A percentile compares a stretch with the other conserved stretches of the same genome.
These are phyloP conservation scores for Lepidostoma basale DNA, from an alignment of 1,140 invertebrate species.

Conservation along the genomic window DNA sequence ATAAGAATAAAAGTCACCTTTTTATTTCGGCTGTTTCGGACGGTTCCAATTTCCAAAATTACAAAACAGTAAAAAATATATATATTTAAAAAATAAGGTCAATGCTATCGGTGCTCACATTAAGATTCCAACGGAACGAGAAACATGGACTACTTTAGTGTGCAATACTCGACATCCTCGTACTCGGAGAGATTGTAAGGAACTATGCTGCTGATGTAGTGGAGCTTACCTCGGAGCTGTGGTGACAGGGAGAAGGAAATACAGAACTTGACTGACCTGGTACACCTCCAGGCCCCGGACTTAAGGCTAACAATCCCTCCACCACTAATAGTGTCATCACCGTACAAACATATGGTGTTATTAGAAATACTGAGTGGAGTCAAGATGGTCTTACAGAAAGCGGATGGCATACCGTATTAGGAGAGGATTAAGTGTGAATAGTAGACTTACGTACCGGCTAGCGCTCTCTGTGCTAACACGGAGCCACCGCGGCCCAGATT, in stretches of 20 bases:
- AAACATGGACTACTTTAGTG: conserved; percentile 15
- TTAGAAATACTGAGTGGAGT: conserved; percentile 10
- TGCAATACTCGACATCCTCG: conserved; percentile 9
- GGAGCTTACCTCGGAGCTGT: conserved; percentile 41
- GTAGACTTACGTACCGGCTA: conserved; percentile 45
- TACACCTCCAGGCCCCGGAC: conserved; percentile 41
- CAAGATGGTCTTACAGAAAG: neutral
- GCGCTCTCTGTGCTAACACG: conserved; percentile 38
- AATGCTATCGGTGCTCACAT: conserved; percentile 42
- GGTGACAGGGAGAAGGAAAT: conserved; percentile 30
- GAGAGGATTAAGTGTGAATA: conserved; percentile 38
- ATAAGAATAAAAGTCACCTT: conserved; percentile 39
- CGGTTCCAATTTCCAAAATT: conserved; percentile 38
- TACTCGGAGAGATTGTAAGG: neutral
- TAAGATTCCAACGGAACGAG: conserved; percentile 24
- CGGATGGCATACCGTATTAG: conserved; percentile 23
- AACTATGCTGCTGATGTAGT: conserved; percentile 22
- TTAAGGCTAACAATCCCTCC: conserved; percentile 42
- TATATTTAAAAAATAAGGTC: conserved; percentile 13
- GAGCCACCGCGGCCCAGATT: conserved; percentile 37
- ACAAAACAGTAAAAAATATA: conserved; percentile 35
- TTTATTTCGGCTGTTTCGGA: conserved; percentile 34
- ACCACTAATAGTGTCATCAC: conserved; percentile 44
- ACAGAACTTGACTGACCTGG: conserved; percentile 45
- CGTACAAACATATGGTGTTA: conserved; percentile 40